Evolutionary conservation across 2,888 invertebrate genomes (phyloP).

Genomic region (Acholoe squamosa): DNA sequence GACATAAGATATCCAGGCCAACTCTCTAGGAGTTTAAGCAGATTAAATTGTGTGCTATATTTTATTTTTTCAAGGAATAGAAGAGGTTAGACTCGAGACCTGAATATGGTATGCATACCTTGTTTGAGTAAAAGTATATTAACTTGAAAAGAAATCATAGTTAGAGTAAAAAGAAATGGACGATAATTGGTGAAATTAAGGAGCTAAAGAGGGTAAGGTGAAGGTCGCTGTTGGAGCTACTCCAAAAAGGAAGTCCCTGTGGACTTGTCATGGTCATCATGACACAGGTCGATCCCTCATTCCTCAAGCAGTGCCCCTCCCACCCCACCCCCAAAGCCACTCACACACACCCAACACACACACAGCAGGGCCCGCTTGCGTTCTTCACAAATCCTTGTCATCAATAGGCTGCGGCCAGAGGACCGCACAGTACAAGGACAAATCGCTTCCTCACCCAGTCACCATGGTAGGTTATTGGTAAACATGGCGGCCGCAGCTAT

Average conservation of each 20-base stretch:
- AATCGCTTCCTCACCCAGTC: not conserved
- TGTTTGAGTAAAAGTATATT: too few relatives aligned
- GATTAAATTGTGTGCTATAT: too few relatives aligned
- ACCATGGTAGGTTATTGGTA: not conserved
- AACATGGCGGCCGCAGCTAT: not conserved
- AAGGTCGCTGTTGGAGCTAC: not conserved
- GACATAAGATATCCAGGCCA: too few relatives aligned
- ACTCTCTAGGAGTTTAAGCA: too few relatives aligned
- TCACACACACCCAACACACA: not conserved
- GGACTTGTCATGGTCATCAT: not conserved
- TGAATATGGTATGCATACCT: too few relatives aligned
- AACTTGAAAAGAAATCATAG: too few relatives aligned
- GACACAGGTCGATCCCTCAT: slow-evolving; percentile 7
- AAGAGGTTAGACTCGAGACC: too few relatives aligned
- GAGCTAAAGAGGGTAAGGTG: not conserved
- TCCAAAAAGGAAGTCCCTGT: not conserved
- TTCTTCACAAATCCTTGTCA: not conserved
- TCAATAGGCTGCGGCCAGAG: not conserved
- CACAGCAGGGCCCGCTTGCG: slow-evolving; percentile 1
- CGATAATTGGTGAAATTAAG: slow-evolving; percentile 1
- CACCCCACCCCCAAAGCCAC: not conserved
- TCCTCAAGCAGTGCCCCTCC: not conserved
- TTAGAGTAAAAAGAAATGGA: not conserved
- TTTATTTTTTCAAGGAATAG: too few relatives aligned
- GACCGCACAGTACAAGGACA: slow-evolving; percentile 10